A percentile compares a stretch with the other conserved stretches of the same genome.
These are phyloP conservation scores for Taenioides sp. DNA, from an alignment of 2,797 vertebrate species.

Conservation along the genomic window DNA sequence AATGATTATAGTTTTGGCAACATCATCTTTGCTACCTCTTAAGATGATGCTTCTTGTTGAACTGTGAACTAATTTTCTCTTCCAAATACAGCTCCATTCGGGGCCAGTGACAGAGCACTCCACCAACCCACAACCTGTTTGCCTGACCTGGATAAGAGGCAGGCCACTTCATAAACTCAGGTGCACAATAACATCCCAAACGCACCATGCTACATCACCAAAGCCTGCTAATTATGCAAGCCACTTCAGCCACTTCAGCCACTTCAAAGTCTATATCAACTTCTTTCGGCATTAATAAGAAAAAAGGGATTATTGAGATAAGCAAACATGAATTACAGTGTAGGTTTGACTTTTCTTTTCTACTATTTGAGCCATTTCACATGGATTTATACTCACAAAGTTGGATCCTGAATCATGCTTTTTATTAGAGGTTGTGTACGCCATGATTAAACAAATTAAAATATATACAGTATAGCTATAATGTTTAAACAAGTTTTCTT, in stretches of 20 bases:
- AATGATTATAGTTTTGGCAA: slow-evolving; percentile 53
- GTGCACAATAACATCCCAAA: slow-evolving; percentile 16
- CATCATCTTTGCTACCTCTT: slow-evolving; percentile 46
- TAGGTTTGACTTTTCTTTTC: neutral
- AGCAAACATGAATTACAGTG: no score
- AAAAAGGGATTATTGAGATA: no score
- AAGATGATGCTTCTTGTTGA: slow-evolving; percentile 58
- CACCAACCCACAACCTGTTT: slow-evolving; percentile 71
- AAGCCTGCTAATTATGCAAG: neutral
- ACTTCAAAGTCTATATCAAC: neutral
- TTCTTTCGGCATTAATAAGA: no score
- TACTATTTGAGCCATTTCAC: no score
- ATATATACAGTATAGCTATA: neutral
- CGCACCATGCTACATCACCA: slow-evolving; percentile 3
- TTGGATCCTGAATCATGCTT: neutral
- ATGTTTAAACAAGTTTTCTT: no score
- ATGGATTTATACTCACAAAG: neutral
- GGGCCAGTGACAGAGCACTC: slow-evolving; percentile 68
- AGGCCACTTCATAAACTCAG: slow-evolving; percentile 65
- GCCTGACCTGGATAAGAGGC: slow-evolving; percentile 24
- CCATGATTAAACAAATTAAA: neutral
- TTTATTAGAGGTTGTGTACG: slow-evolving; percentile 11
- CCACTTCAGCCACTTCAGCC: neutral
- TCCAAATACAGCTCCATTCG: slow-evolving; percentile 75
- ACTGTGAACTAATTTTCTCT: slow-evolving; percentile 51